Base-by-base conservation (phyloP, 2,888 invertebrate species). In the Nemoura dubitans region DNA sequence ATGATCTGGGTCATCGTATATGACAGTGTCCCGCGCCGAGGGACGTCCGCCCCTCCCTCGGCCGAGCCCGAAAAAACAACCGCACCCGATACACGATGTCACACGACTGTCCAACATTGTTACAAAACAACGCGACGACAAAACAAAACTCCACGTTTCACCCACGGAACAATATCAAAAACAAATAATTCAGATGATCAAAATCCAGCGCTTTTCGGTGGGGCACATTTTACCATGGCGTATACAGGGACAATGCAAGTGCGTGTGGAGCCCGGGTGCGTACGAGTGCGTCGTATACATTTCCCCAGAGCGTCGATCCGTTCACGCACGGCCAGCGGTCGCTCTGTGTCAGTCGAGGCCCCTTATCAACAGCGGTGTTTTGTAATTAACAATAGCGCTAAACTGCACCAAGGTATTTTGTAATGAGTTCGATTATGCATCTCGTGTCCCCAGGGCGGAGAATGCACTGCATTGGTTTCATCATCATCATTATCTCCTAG, bases 401-500 rank as follows among this genome's bases (percentile, higher is more conserved):
- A 59, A 59, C 14, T 1, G 6, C 59, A 59, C 59, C 16, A 59
- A 59, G 59, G 59, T 59, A 59, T 59, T 59, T 59, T 59, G 59
- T 59, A 59, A 59, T 59, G 59, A 59, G 59, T 59, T 21, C 59
- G 59, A 59, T 59, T 59, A 59, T 59, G 21, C 59, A 59, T 36
- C 16, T 59, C 16, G 59, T 21, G 6, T 59, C 59, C 21, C 59
- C 2, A 21, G 59, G 14, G 59, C 10, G 2, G 14, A 10, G 59
- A 59, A 59, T 59, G 59, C 59, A 59, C 59, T 59, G 59, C 59
- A 59, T 59, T 59, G 59, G 59, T 59, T 59, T 59, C 21, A 59
- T 59, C 59, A 59, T 59, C 59, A 59, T 59, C 14, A 59, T 59
- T n/a, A n/a, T n/a, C n/a, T n/a, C n/a, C n/a, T n/a, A n/a, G n/a